Base-by-base conservation (phyloP, 2,113 vertebrate genomes). In the Cyprinodon brontotheroides region DNA sequence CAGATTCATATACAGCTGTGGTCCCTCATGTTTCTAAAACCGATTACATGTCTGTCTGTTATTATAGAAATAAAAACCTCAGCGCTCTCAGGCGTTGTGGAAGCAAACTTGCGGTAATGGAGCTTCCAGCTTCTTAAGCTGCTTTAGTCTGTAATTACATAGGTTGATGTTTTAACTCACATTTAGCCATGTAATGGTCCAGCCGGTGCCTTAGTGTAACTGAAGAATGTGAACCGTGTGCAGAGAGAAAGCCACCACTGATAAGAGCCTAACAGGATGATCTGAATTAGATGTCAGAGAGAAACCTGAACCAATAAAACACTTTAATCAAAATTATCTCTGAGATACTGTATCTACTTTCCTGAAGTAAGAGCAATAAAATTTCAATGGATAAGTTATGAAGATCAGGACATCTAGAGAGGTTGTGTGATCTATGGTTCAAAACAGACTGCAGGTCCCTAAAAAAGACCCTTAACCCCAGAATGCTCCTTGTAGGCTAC, bases 91-190 rank as follows among this genome's bases (percentile, higher is more conserved):
- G 80, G 68, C 79, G 61, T 77, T 15, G 17, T 17, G 64, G 43
- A 70, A 74, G 71, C 72, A 75, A 73, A 71, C 72, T 71, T 29
- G 72, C 68, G 65, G 72, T 48, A 85, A 87, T 87, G 74, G 89
- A 86, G 82, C 79, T 75, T 53, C 39, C 65, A 64, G 74, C 43
- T 67, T 85, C 76, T 67, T 70, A 17, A 84, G 80, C 78, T 70
- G 70, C 43, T 73, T 82, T 78, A 85, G 77, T 61, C 66, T 75
- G 68, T 87, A 90, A 91, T 93, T 82, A 85, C 81, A 84, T 72
- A 89, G 85, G 84, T 86, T 89, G 79, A 79, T 47, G 57, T 89
- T 87, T 86, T 77, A 39, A 79, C 81, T 86, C 81, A 88, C 80
- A 88, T 90, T 80, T 79, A 45, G 76, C 59, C 71, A 39, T 85